Evolutionary conservation across 1,140 invertebrate species (phyloP).

Genomic region (Eubasilissa regina): DNA sequence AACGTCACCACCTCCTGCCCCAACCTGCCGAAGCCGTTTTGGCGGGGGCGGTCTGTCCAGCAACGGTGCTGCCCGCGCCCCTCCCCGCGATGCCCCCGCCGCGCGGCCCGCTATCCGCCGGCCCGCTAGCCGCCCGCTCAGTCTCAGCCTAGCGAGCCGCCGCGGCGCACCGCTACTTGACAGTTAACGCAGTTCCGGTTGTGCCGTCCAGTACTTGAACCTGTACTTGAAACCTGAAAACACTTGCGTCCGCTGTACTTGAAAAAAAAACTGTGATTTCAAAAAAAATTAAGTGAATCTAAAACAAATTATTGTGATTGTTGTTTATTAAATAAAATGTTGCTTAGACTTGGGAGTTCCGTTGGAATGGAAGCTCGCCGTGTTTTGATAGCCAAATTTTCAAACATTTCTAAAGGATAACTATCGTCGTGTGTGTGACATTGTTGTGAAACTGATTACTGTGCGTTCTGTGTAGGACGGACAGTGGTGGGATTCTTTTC

Average conservation of each 20-base stretch:
- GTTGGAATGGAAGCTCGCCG: constrained; percentile 23
- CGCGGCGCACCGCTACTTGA: constrained; percentile 65
- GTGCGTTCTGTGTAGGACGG: constrained; percentile 28
- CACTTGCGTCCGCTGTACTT: constrained; percentile 53
- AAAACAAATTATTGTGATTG: neutral
- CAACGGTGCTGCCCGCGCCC: constrained; percentile 67
- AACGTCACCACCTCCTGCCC: neutral
- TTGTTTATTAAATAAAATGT: constrained; percentile 19
- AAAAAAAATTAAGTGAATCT: neutral
- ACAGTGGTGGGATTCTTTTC: constrained; percentile 39
- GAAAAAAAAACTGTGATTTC: constrained; percentile 30
- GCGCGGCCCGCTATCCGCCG: constrained; percentile 18
- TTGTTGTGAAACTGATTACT: neutral
- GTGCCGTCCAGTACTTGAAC: neutral
- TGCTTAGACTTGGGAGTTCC: constrained; percentile 40
- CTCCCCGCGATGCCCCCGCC: constrained; percentile 49
- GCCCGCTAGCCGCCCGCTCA: constrained; percentile 59
- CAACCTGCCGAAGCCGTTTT: constrained; percentile 45
- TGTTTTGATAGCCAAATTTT: constrained; percentile 10
- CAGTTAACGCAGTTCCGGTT: constrained; percentile 17
- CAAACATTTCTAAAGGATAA: constrained; percentile 39
- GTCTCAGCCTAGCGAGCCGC: constrained; percentile 69
- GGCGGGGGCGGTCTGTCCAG: constrained; percentile 68
- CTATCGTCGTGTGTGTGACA: neutral
- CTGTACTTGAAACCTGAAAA: constrained; percentile 15